A percentile compares a stretch with the other conserved stretches of the same genome.
phyloP scores from a whole-genome alignment of 2,888 invertebrate genomes.

The Himalopsyche anomala region DNA sequence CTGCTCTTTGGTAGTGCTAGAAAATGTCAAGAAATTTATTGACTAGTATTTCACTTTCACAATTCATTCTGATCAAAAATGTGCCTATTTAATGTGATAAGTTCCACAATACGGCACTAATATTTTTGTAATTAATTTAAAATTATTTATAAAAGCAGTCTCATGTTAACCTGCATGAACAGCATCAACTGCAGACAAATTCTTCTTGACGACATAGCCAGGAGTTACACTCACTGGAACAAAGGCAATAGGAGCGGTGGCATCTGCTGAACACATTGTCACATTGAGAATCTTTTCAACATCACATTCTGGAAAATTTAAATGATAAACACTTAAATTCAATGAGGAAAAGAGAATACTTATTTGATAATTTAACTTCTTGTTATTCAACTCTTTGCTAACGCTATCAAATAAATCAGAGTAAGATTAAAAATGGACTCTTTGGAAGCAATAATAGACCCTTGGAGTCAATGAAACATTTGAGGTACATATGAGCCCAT shows the following conservation, averaged over 20 bases:
- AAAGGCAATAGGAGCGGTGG: neutral
- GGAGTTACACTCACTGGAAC: neutral
- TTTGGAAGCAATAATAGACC: too few relatives aligned
- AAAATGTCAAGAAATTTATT: too few relatives aligned
- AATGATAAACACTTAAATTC: neutral
- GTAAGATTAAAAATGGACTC: too few relatives aligned
- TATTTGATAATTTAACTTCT: neutral
- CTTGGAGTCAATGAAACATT: neutral
- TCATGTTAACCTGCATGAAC: conserved; percentile 50
- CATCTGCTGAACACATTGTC: conserved; percentile 68
- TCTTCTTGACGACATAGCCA: neutral
- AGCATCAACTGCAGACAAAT: conserved; percentile 39
- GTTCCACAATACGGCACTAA: too few relatives aligned
- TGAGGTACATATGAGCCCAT: too few relatives aligned
- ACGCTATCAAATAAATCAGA: too few relatives aligned
- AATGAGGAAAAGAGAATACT: neutral
- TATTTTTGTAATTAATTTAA: too few relatives aligned
- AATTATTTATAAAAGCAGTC: neutral
- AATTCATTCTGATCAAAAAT: too few relatives aligned
- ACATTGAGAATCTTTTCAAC: conserved; percentile 67
- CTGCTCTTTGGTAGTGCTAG: too few relatives aligned
- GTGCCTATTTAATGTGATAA: too few relatives aligned
- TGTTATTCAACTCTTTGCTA: too few relatives aligned
- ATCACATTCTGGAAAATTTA: conserved; percentile 69
- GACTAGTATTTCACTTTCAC: too few relatives aligned